These are phyloP conservation scores for Bovichtus diacanthus DNA, from an alignment of 2,797 vertebrate genomes.

Conservation along the genomic window DNA sequence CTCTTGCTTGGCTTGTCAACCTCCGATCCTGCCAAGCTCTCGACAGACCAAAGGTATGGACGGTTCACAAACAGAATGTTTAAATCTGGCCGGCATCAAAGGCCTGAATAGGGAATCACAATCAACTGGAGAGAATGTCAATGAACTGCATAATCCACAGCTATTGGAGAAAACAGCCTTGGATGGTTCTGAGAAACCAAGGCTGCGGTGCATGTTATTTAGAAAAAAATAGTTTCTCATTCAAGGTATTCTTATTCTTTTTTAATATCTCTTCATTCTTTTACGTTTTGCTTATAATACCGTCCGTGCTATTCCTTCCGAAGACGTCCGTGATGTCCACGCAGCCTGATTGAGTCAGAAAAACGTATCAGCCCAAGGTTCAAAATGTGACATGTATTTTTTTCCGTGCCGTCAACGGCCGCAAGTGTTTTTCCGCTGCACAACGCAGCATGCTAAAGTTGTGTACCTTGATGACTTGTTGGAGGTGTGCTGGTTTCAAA, in stretches of 20 bases:
- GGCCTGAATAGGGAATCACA: conserved; percentile 81
- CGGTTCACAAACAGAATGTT: conserved; percentile 85
- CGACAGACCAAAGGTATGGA: conserved; percentile 85
- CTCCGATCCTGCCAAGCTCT: conserved; percentile 78
- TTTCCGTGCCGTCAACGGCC: too few relatives aligned
- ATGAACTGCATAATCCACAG: conserved; percentile 69
- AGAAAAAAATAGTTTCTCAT: not conserved
- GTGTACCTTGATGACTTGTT: too few relatives aligned
- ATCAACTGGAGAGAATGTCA: conserved; percentile 81
- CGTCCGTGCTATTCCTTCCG: not conserved
- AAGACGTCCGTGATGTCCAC: not conserved
- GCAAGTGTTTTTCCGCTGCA: too few relatives aligned
- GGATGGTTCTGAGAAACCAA: conserved; percentile 7
- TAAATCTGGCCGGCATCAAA: conserved; percentile 83
- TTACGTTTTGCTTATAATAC: not conserved
- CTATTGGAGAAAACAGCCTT: conserved; percentile 41
- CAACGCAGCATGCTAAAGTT: too few relatives aligned
- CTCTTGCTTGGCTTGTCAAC: conserved; percentile 79
- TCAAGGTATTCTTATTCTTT: not conserved
- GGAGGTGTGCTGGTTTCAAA: too few relatives aligned
- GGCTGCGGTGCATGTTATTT: not conserved
- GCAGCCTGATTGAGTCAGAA: not conserved
- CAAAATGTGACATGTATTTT: not conserved
- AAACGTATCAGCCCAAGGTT: not conserved
- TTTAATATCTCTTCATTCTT: not conserved